Evolutionary conservation across 2,113 vertebrate species (phyloP), one percentile per base, ranked within the genome.

Genomic region (Cygnus buccinator): DNA sequence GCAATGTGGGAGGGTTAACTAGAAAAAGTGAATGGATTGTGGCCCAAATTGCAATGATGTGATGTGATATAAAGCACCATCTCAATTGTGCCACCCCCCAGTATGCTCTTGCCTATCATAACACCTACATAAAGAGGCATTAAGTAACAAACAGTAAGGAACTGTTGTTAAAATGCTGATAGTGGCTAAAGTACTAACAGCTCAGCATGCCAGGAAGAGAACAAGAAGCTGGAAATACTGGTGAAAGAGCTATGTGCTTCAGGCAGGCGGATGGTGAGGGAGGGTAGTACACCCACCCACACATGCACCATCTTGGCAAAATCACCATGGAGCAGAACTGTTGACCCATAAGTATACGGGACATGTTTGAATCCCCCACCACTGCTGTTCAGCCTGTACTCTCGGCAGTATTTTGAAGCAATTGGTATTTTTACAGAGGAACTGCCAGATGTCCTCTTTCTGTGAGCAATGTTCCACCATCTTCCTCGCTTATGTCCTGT

Each of bases 51-150:
- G 23, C 21, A 81, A 57, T 4, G 10, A 71, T 1, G 7, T 4
- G 10, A 71, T 1, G 6, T 31, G 63, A 41, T 61, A 77, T 4
- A 62, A 59, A 55, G 39, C 23, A 48, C 0, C 3, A n/a, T 1
- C 2, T 39, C 22, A 72, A 67, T 10, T 44, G 46, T 39, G 67
- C 16, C 65, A 57, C 19, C 59, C 29, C 21, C 19, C 31, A 57
- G 14, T 14, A 20, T n/a, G n/a, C 35, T 35, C 41, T 3, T 41
- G 58, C 41, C 65, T 33, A 41, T 33, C 37, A 17, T 16, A 74
- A 68, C 50, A 29, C 41, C 67, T 28, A 3, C 11, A 28, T 21
- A 63, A 62, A 63, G 35, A 23, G 74, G 37, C 18, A 52, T 2
- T 50, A 62, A 57, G 31, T 21, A 58, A 65, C 4, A 16, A 93